Base-by-base conservation (phyloP, 2,797 vertebrate species). In the Ataeniobius toweri region DNA sequence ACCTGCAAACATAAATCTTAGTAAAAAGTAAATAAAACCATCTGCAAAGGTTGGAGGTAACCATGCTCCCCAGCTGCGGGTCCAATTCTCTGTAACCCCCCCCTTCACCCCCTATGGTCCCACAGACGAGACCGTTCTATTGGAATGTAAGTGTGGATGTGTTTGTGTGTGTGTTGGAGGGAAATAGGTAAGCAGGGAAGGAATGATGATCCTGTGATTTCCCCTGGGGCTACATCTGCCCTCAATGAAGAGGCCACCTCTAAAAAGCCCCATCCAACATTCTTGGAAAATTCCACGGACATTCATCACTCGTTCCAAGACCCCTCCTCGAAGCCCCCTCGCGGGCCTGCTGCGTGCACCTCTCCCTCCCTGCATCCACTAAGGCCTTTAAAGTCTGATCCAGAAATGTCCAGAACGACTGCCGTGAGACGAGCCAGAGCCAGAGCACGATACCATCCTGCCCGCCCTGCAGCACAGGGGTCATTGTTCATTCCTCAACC, bases 151-250 rank as follows among this genome's bases (percentile, higher is more conserved):
- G 71, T 74, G 50, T 59, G 73, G 20, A 68, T 85, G 85, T 65
- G 76, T 78, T 74, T 77, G 75, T 39, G 80, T 78, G 81, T 80
- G 73, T 73, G 63, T 61, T 88, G 77, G 67, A 80, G 61, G 63
- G 75, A 77, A 81, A 78, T 91, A 89, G 89, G 92, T 91, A 90
- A 88, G 91, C 91, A 88, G 80, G n/a, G 61, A 61, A 78, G 79
- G 92, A 92, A 93, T 89, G 92, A 92, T 90, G 88, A 92, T 91
- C 88, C 91, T 85, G 59, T 89, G 89, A 93, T 92, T 92, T 93
- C 92, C 89, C 93, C 83, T 0, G 80, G 78, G 92, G 93, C 86
- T 87, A 92, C 92, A 94, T 94, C 92, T 94, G 92, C 89, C 89
- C 91, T 85, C 8, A 28, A 71, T 77, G 86, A 90, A 83, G 74